phyloP scores from a whole-genome alignment of 1,140 invertebrate species.

The Tetraneura akinire region DNA sequence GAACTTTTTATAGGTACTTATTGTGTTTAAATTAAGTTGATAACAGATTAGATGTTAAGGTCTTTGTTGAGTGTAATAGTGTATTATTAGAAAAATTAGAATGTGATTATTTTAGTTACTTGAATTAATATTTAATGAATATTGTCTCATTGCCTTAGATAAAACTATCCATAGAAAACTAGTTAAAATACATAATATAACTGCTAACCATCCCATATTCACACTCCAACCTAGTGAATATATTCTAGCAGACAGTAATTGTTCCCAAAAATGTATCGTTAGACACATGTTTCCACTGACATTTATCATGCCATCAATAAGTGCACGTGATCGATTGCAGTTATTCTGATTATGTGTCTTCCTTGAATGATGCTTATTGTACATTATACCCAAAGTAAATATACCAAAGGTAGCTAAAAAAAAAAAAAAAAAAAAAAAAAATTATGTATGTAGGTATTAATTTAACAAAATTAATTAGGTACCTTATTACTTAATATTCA shows the following conservation, averaged over 20 bases:
- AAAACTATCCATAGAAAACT: slow-evolving; percentile 82
- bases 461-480: too few species aligned
- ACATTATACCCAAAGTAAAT: slow-evolving; percentile 86
- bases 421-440: slow-evolving; percentile 50
- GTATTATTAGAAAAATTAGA: too few species aligned
- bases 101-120: not conserved
- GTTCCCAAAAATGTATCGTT: slow-evolving; percentile 20
- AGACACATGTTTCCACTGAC: slow-evolving; percentile 34
- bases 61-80: too few species aligned
- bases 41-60: too few species aligned
- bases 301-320: slow-evolving; percentile 43
- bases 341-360: slow-evolving; percentile 56
- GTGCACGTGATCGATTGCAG: slow-evolving; percentile 16
- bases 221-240: slow-evolving; percentile 71
- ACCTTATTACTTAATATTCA: too few species aligned
- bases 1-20: too few species aligned
- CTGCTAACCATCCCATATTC: slow-evolving; percentile 78
- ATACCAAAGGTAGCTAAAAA: slow-evolving; percentile 80
- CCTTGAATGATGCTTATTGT: slow-evolving; percentile 73
- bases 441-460: too few species aligned
- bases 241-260: slow-evolving; percentile 41
- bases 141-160: slow-evolving; percentile 87
- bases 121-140: slow-evolving; percentile 56
- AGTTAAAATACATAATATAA: slow-evolving; percentile 74
- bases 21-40: not conserved